Percentiles rank a stretch among this genome's conserved stretches.
Evolutionary conservation across 1,140 invertebrate genomes (phyloP).

Genomic region (Sminthurides bifidus): DNA sequence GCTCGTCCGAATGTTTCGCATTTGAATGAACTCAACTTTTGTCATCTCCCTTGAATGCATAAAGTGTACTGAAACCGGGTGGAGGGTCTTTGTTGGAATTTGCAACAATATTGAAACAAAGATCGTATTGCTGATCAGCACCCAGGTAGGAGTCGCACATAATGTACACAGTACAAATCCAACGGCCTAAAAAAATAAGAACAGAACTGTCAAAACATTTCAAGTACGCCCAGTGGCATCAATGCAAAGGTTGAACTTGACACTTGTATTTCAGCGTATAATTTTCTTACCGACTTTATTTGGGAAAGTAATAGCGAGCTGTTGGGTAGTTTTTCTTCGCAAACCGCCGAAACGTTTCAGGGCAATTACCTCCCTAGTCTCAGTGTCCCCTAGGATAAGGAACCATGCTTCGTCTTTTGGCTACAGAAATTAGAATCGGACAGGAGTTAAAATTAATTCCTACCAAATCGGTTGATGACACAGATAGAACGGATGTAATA

Average conservation of each 20-base stretch:
- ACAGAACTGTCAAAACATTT: constrained; percentile 6
- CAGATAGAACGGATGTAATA: background rate
- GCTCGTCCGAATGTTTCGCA: too few species aligned
- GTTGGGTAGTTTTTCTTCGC: constrained; percentile 37
- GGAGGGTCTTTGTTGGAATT: background rate
- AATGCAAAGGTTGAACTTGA: constrained; percentile 17
- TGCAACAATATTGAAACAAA: constrained; percentile 34
- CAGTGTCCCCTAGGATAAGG: constrained; percentile 63
- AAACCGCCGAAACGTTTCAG: constrained; percentile 58
- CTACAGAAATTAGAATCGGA: constrained; percentile 3
- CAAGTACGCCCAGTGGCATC: too few species aligned
- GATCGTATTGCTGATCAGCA: constrained; percentile 83
- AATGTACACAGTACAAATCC: constrained; percentile 69
- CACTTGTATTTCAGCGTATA: constrained; percentile 21
- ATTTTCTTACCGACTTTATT: constrained; percentile 40
- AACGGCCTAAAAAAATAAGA: constrained; percentile 46
- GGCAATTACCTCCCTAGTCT: constrained; percentile 65
- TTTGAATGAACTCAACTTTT: too few species aligned
- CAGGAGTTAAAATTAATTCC: background rate
- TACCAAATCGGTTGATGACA: background rate
- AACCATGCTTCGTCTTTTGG: constrained; percentile 95
- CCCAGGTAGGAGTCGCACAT: constrained; percentile 91
- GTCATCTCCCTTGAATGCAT: too few species aligned
- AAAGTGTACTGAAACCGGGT: constrained; percentile 5
- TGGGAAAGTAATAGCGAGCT: constrained; percentile 56